phyloP scores from a whole-genome alignment of 2,113 vertebrate genomes.

The Galbula dea region DNA sequence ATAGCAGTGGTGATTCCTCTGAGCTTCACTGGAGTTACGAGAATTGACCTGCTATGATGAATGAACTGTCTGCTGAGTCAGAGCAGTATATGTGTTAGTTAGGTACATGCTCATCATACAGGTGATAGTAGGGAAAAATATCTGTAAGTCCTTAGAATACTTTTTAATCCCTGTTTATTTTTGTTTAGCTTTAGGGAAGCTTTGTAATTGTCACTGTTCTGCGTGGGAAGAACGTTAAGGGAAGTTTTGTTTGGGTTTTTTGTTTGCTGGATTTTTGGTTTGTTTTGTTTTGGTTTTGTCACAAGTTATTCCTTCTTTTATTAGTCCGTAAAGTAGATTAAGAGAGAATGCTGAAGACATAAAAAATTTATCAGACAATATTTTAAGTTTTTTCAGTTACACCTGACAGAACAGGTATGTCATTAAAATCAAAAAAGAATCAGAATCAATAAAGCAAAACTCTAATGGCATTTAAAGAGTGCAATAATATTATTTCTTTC shows the following conservation, averaged over 20 bases:
- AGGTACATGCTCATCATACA: background rate
- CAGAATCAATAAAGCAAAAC: conserved; percentile 28
- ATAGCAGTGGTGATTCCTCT: background rate
- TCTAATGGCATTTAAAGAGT: background rate
- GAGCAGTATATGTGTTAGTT: background rate
- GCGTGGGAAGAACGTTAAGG: background rate
- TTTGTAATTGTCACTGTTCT: background rate
- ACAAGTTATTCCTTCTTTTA: background rate
- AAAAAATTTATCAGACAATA: background rate
- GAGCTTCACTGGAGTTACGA: background rate
- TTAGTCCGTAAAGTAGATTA: background rate
- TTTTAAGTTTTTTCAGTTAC: background rate
- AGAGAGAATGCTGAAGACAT: background rate
- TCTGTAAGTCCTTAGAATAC: background rate
- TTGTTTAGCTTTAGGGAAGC: background rate
- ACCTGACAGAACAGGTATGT: background rate
- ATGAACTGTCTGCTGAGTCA: background rate
- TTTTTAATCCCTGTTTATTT: background rate
- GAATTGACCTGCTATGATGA: background rate
- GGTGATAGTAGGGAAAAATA: background rate
- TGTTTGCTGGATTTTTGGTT: too few relatives aligned
- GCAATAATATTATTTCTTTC: background rate
- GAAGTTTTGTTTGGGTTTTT: background rate
- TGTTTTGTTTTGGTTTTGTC: background rate
- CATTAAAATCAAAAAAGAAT: background rate